These are phyloP conservation scores for Porites australiensis DNA, from an alignment of 64 coral and sea anemone genomes.

Conservation along the genomic window DNA sequence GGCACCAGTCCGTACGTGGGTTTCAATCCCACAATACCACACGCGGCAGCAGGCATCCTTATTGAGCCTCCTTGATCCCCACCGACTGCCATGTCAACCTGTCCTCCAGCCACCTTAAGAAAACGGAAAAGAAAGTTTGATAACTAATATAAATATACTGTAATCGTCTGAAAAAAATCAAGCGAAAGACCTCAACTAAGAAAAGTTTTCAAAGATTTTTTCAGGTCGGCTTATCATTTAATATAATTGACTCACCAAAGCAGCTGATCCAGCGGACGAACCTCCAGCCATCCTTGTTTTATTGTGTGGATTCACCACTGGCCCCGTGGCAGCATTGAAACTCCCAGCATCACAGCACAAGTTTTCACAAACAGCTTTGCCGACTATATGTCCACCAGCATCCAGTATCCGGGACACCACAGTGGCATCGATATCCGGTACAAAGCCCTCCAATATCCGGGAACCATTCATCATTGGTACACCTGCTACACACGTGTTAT, in stretches of 20 bases:
- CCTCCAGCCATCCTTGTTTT: conserved; percentile 61
- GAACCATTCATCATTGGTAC: conserved; percentile 91
- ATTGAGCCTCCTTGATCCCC: conserved; percentile 94
- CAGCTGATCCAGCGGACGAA: conserved; percentile 86
- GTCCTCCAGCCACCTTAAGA: conserved; percentile 69
- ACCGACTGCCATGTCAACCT: conserved; percentile 90
- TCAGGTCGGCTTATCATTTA: too few species aligned
- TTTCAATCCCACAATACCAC: conserved; percentile 96
- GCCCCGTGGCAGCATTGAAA: conserved; percentile 76
- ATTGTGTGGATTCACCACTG: conserved; percentile 79
- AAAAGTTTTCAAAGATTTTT: too few species aligned
- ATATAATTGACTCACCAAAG: conserved; percentile 48
- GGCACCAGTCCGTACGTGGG: conserved; percentile 85
- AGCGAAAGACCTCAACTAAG: too few species aligned
- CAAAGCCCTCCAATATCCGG: conserved; percentile 66
- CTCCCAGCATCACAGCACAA: conserved; percentile 75
- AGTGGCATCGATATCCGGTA: conserved; percentile 85
- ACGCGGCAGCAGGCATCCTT: conserved; percentile 62
- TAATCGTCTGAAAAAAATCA: too few species aligned
- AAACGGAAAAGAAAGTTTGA: not conserved
- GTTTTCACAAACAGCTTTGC: conserved; percentile 89
- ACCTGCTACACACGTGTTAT: conserved; percentile 79
- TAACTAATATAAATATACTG: too few species aligned
- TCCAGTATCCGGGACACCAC: conserved; percentile 91
- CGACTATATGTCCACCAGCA: conserved; percentile 81